A percentile compares a stretch with the other conserved stretches of the same genome.
Evolutionary conservation across 2,113 vertebrate species (phyloP).

Genomic region (Callipepla californica): DNA sequence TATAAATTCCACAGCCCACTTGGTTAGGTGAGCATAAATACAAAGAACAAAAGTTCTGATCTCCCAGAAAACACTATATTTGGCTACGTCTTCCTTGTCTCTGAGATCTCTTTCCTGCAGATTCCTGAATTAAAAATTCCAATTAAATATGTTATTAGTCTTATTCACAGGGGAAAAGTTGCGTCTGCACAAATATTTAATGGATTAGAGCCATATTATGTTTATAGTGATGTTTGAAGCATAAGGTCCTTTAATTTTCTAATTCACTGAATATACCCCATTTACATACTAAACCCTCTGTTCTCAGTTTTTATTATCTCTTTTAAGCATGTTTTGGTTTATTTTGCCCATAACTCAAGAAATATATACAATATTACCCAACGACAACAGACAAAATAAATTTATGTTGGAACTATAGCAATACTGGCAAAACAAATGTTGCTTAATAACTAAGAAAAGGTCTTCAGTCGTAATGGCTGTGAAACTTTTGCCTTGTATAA

Average conservation of each 20-base stretch:
- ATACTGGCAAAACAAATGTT: background rate
- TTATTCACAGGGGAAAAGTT: constrained; percentile 37
- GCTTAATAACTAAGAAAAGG: background rate
- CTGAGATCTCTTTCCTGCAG: constrained; percentile 4
- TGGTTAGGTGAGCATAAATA: background rate
- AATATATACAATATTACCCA: background rate
- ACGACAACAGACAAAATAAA: background rate
- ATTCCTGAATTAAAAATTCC: constrained; percentile 31
- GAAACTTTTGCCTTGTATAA: background rate
- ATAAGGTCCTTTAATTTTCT: constrained; percentile 42
- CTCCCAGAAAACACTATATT: background rate
- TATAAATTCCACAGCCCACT: background rate
- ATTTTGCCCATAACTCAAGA: background rate
- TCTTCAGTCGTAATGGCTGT: background rate
- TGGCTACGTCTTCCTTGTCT: background rate
- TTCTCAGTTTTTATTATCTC: background rate
- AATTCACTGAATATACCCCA: background rate
- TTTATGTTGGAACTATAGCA: background rate
- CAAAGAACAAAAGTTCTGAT: background rate
- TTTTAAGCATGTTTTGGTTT: background rate
- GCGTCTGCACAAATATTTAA: constrained; percentile 50
- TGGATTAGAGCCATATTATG: constrained; percentile 35
- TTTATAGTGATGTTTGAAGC: constrained; percentile 1
- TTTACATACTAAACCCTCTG: constrained; percentile 18
- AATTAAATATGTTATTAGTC: constrained; percentile 55